Percentiles rank a stretch among this genome's conserved stretches.
phyloP scores from a whole-genome alignment of 2,797 vertebrate genomes.

The Pseudotriccus pelzelni region DNA sequence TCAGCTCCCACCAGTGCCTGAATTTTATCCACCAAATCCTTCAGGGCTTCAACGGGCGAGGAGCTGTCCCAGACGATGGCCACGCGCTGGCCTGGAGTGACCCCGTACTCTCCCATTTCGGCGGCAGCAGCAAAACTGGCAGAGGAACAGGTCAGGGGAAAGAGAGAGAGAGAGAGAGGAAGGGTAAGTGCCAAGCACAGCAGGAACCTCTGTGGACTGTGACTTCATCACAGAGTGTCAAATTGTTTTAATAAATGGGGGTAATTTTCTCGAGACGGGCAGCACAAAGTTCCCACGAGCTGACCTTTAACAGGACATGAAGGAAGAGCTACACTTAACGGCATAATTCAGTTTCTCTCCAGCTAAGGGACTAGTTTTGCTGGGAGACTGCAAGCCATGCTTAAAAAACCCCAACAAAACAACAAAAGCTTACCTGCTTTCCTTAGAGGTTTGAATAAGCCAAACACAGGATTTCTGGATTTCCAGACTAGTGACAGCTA shows the following conservation, averaged over 20 bases:
- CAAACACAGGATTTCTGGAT: background rate
- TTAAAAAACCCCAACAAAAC: background rate
- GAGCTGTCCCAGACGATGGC: conserved; percentile 85
- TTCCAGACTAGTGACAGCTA: background rate
- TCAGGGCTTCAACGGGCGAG: conserved; percentile 70
- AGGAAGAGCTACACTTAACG: background rate
- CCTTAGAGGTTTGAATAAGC: background rate
- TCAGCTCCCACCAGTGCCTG: conserved; percentile 71
- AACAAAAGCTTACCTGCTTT: background rate
- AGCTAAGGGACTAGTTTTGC: background rate
- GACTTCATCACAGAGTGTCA: background rate
- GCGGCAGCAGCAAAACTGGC: background rate
- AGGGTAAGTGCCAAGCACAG: background rate
- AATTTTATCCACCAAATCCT: conserved; percentile 77
- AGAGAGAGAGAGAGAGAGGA: background rate
- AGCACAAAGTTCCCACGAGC: background rate
- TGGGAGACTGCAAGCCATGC: background rate
- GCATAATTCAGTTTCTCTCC: background rate
- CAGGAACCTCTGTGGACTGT: fast-evolving
- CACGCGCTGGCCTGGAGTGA: conserved; percentile 81
- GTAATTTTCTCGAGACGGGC: background rate
- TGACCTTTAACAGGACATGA: fast-evolving
- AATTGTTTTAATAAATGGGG: background rate
- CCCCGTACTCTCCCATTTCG: conserved; percentile 81
- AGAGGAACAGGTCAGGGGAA: background rate